Evolutionary conservation across 1,140 invertebrate species (phyloP).

Genomic region (Apis cerana): DNA sequence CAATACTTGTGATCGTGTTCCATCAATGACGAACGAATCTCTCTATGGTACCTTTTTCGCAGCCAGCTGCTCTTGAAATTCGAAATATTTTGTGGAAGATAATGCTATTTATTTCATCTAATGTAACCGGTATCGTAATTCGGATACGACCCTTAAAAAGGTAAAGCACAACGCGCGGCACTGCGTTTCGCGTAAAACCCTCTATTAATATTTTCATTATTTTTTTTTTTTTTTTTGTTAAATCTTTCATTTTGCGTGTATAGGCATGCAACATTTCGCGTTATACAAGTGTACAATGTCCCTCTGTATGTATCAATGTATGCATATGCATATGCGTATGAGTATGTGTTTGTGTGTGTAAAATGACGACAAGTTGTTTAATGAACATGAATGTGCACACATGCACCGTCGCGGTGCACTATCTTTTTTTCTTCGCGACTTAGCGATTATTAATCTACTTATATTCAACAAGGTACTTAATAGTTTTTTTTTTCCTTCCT

Average conservation of each 20-base stretch:
- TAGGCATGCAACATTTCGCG: constrained; percentile 63
- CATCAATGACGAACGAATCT: constrained; percentile 67
- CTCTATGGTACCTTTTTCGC: constrained; percentile 68
- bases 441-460: constrained; percentile 75
- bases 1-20: constrained; percentile 80
- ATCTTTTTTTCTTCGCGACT: constrained; percentile 51
- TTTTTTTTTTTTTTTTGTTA: not conserved
- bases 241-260: constrained; percentile 46
- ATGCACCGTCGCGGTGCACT: constrained; percentile 46
- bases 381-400: constrained; percentile 54
- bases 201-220: constrained; percentile 1
- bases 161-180: constrained; percentile 61
- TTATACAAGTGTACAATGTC: constrained; percentile 52
- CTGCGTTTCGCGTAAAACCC: constrained; percentile 52
- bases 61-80: constrained; percentile 76
- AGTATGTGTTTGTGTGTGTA: constrained; percentile 1
- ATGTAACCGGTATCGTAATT: constrained; percentile 40
- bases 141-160: constrained; percentile 41
- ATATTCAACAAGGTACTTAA: constrained; percentile 80
- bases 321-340: not conserved
- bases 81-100: constrained; percentile 71
- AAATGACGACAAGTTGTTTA: constrained; percentile 14
- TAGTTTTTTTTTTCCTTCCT: constrained; percentile 60
- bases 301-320: not conserved
- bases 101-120: constrained; percentile 54